Percentiles rank a stretch among this genome's conserved stretches.
phyloP scores from a whole-genome alignment of 2,113 vertebrate species.

The Apeltes quadracus region DNA sequence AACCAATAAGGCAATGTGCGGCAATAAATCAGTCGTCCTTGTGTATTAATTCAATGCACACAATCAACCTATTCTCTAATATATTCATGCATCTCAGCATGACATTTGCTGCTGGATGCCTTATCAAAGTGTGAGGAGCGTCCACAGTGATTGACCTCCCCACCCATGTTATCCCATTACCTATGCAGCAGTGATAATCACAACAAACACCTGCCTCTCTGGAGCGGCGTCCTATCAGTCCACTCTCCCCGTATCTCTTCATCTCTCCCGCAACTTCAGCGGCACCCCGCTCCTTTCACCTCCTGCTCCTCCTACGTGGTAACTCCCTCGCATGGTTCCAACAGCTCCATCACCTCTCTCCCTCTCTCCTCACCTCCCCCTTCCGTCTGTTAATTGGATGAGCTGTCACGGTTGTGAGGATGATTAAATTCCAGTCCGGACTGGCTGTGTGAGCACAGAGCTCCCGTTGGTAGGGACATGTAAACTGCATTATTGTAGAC shows the following conservation, averaged over 20 bases:
- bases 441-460: slow-evolving; percentile 27
- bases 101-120: slow-evolving; percentile 3
- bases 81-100: slow-evolving; percentile 16
- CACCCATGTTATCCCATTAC: slow-evolving; percentile 24
- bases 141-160: slow-evolving; percentile 18
- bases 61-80: slow-evolving; percentile 13
- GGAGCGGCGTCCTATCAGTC: slow-evolving; percentile 8
- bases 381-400: slow-evolving; percentile 68
- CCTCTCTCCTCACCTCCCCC: slow-evolving; percentile 39
- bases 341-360: slow-evolving; percentile 22
- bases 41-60: slow-evolving; percentile 32
- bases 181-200: not conserved
- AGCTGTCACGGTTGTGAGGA: slow-evolving; percentile 60
- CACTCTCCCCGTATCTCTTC: slow-evolving; percentile 16
- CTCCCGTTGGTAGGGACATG: slow-evolving; percentile 11
- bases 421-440: slow-evolving; percentile 60
- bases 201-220: not conserved
- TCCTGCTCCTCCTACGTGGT: slow-evolving; percentile 12
- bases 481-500: slow-evolving; percentile 34
- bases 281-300: slow-evolving; percentile 2
- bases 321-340: slow-evolving; percentile 31
- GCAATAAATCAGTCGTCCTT: slow-evolving; percentile 24
- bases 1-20: slow-evolving; percentile 17
- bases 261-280: not conserved
- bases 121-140: slow-evolving; percentile 17